Percentiles rank a stretch among this genome's conserved stretches.
These are phyloP conservation scores for Petromus typicus DNA, from an alignment of 2,113 vertebrate genomes.

Conservation along the genomic window DNA sequence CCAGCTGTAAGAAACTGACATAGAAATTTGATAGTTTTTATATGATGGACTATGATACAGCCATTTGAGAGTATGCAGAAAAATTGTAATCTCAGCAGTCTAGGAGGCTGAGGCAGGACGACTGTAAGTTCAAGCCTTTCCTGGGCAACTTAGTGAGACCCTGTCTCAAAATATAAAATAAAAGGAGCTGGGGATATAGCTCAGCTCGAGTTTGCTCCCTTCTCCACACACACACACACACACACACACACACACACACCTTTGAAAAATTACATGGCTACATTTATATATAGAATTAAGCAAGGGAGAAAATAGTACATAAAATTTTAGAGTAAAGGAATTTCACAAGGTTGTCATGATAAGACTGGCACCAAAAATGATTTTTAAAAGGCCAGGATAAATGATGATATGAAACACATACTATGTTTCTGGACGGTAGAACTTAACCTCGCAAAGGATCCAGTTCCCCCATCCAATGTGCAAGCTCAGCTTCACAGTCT, in stretches of 20 bases:
- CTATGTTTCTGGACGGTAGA: not conserved
- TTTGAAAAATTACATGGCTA: not conserved
- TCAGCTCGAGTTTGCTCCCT: not conserved
- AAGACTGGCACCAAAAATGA: not conserved
- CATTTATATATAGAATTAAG: not conserved
- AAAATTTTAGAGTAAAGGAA: not conserved
- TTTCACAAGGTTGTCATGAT: not conserved
- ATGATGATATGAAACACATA: not conserved
- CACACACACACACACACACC: not conserved
- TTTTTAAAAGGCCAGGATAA: not conserved
- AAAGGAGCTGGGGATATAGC: not conserved
- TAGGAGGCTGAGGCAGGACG: not conserved
- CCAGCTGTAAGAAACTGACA: not conserved
- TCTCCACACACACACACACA: not conserved
- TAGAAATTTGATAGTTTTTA: not conserved
- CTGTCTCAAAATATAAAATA: not conserved
- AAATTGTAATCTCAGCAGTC: not conserved
- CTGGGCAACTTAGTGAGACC: not conserved
- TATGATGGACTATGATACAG: not conserved
- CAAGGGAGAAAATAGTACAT: not conserved
- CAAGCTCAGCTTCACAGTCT: not conserved
- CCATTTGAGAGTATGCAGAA: conserved; percentile 4
- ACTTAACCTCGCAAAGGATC: not conserved
- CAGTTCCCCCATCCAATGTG: not conserved
- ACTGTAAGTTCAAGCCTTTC: not conserved